A percentile compares a stretch with the other conserved stretches of the same genome.
phyloP scores from a whole-genome alignment of 2,888 invertebrate species.

The Vanessa cardui region DNA sequence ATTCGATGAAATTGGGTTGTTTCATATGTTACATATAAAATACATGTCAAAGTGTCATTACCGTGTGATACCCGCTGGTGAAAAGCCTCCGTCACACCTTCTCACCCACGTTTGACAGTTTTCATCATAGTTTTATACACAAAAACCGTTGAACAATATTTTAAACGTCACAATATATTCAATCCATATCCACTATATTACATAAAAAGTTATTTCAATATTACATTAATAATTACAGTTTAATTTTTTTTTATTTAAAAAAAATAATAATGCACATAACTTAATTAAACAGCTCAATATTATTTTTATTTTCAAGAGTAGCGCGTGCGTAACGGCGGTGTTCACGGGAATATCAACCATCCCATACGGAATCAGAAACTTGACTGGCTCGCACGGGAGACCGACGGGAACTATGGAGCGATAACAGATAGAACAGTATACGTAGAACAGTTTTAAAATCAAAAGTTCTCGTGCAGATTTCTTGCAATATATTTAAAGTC shows the following conservation, averaged over 20 bases:
- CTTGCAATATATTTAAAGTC: background rate
- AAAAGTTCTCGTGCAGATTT: background rate
- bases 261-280: no score
- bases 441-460: background rate
- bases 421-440: background rate
- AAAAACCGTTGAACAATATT: background rate
- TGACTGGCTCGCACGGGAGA: conserved; percentile 21
- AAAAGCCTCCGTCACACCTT: background rate
- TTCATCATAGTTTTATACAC: conserved; percentile 4
- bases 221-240: background rate
- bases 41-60: background rate
- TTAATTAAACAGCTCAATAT: background rate
- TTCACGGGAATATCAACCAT: conserved; percentile 1
- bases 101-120: background rate
- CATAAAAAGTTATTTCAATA: background rate
- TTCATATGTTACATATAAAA: background rate
- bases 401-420: background rate
- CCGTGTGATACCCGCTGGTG: background rate
- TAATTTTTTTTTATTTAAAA: background rate
- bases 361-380: conserved; percentile 14
- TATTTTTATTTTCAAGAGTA: background rate
- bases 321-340: background rate
- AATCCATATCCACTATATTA: background rate
- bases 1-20: background rate
- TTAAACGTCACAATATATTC: background rate